These are phyloP conservation scores for Oryzias woworae DNA, from an alignment of 2,113 vertebrate genomes.

Conservation along the genomic window DNA sequence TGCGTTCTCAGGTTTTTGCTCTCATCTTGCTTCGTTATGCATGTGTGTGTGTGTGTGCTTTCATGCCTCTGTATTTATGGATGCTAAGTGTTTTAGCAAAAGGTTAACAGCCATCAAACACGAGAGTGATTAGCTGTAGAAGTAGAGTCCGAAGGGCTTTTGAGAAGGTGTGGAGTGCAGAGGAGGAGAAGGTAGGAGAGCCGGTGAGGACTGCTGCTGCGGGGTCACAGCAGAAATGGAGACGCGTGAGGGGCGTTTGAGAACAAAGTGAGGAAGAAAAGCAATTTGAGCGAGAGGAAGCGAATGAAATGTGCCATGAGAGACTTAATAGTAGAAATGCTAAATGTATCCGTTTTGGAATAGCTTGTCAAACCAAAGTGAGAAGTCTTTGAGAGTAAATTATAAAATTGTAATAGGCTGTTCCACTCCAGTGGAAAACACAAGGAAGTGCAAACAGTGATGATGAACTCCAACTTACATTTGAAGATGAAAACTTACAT, in stretches of 20 bases:
- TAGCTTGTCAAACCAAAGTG: constrained; percentile 46
- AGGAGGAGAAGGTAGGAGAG: constrained; percentile 51
- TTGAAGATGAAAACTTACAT: constrained; percentile 33
- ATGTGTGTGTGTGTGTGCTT: constrained; percentile 1
- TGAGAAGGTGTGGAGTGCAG: constrained; percentile 52
- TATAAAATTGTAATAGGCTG: constrained; percentile 54
- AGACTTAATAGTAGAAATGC: constrained; percentile 42
- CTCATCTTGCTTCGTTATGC: neutral
- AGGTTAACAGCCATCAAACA: constrained; percentile 69
- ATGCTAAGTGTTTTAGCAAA: constrained; percentile 59
- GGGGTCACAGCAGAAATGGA: constrained; percentile 54
- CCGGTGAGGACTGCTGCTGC: constrained; percentile 52
- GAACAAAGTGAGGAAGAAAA: constrained; percentile 42
- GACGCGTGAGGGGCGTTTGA: constrained; percentile 11
- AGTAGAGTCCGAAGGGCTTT: constrained; percentile 54
- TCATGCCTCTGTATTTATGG: constrained; percentile 22
- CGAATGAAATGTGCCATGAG: constrained; percentile 23
- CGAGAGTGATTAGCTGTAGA: constrained; percentile 41
- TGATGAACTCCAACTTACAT: constrained; percentile 38
- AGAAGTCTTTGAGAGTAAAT: constrained; percentile 55
- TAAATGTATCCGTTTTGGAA: constrained; percentile 50
- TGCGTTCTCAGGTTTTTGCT: constrained; percentile 30
- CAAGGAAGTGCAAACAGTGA: constrained; percentile 38
- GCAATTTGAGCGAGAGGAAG: constrained; percentile 48
- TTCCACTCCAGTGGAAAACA: constrained; percentile 49